Conservation (phyloP, 2,888 invertebrate genomes). For the Geotrupes spiniger region DNA sequence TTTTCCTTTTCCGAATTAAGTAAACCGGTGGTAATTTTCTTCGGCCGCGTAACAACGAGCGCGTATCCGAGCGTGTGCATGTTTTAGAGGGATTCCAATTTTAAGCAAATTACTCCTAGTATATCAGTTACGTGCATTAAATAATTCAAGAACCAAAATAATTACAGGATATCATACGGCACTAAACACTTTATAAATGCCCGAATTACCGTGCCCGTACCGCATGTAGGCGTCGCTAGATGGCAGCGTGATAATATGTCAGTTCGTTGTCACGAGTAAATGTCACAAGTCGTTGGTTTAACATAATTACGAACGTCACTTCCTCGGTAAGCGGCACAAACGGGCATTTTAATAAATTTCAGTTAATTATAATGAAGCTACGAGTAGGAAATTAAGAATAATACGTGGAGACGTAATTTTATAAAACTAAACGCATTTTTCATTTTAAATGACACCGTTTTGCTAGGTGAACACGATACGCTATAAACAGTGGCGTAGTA, state of each 20-base stretch:
- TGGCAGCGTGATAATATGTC: conserved; percentile 10
- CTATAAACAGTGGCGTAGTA: no score
- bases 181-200: conserved; percentile 12
- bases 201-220: conserved; percentile 3
- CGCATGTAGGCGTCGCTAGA: conserved; percentile 8
- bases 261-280: conserved; percentile 13
- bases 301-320: conserved; percentile 15
- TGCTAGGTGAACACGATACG: no score
- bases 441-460: no score
- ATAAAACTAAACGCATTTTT: no score
- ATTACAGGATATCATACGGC: conserved; percentile 10
- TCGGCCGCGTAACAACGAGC: background rate
- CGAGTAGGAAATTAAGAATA: background rate
- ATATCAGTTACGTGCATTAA: background rate
- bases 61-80: no score
- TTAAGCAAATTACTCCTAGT: conserved; percentile 2
- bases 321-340: conserved; percentile 7
- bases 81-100: background rate
- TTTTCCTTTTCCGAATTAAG: conserved; percentile 11
- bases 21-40: background rate
- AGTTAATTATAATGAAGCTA: background rate
- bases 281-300: conserved; percentile 17
- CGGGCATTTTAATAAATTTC: conserved; percentile 3
- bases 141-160: conserved; percentile 8
- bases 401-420: no score